Conservation (phyloP, 2,113 vertebrate species). For the Vicugna pacos region DNA sequence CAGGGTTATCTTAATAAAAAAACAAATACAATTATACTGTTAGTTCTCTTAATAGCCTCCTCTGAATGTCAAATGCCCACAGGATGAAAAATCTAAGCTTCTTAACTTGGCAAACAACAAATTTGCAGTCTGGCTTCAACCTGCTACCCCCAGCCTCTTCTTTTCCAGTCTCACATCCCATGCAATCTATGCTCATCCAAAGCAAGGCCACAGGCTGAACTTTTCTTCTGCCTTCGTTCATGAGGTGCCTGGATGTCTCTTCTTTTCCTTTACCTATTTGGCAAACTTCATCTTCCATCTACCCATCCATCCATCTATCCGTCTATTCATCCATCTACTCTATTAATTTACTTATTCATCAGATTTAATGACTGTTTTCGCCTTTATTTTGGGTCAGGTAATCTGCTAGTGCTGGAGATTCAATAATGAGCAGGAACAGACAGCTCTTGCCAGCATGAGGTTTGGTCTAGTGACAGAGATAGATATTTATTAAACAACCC, state of each 20-base stretch:
- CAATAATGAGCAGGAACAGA: neutral
- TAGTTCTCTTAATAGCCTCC: neutral
- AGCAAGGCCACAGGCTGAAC: neutral
- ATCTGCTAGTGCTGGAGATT: neutral
- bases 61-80: neutral
- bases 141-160: neutral
- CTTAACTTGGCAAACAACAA: neutral
- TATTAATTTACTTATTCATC: neutral
- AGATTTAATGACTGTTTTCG: neutral
- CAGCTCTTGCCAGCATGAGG: neutral
- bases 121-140: neutral
- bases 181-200: neutral
- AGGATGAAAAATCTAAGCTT: conserved; percentile 19
- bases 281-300: neutral
- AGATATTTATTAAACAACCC: neutral
- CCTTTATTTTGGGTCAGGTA: neutral
- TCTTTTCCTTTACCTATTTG: neutral
- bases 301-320: neutral
- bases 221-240: neutral
- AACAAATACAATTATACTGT: neutral
- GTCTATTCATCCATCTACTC: neutral
- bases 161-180: neutral
- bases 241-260: neutral
- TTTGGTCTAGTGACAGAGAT: neutral
- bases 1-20: neutral